phyloP scores from a whole-genome alignment of 1,140 invertebrate species.

The Drosophila kanapiae region DNA sequence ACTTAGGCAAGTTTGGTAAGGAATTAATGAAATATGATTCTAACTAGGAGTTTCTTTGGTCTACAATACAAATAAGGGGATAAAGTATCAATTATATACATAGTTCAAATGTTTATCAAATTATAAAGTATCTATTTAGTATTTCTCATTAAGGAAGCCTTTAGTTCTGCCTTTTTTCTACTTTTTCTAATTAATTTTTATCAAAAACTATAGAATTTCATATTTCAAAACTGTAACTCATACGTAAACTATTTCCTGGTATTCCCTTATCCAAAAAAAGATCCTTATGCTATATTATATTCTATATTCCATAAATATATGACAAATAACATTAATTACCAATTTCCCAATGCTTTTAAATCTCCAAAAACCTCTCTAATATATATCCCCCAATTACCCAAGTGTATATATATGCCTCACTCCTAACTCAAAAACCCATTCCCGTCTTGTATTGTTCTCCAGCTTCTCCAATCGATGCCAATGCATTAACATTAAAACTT shows the following conservation, averaged over 20 bases:
- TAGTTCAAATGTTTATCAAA: too few species aligned
- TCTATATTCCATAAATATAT: background rate
- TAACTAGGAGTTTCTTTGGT: too few species aligned
- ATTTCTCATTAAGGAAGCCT: background rate
- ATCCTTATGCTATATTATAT: background rate
- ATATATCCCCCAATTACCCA: background rate
- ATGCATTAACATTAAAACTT: constrained; percentile 75
- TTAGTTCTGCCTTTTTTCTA: too few species aligned
- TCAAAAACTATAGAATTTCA: background rate
- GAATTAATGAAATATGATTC: background rate
- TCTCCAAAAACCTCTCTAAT: background rate
- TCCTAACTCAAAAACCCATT: background rate
- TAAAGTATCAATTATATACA: too few species aligned
- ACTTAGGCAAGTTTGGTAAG: too few species aligned
- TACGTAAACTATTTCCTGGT: background rate
- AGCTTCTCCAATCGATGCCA: constrained; percentile 50
- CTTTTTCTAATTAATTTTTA: background rate
- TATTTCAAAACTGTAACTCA: too few species aligned
- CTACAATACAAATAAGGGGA: too few species aligned
- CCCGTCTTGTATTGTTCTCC: constrained; percentile 30
- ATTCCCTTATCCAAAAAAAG: background rate
- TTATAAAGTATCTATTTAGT: background rate
- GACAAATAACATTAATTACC: background rate
- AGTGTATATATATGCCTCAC: background rate
- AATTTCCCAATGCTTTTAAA: background rate